These are phyloP conservation scores for Enoplosus armatus DNA, from an alignment of 2,797 vertebrate genomes.

Conservation along the genomic window DNA sequence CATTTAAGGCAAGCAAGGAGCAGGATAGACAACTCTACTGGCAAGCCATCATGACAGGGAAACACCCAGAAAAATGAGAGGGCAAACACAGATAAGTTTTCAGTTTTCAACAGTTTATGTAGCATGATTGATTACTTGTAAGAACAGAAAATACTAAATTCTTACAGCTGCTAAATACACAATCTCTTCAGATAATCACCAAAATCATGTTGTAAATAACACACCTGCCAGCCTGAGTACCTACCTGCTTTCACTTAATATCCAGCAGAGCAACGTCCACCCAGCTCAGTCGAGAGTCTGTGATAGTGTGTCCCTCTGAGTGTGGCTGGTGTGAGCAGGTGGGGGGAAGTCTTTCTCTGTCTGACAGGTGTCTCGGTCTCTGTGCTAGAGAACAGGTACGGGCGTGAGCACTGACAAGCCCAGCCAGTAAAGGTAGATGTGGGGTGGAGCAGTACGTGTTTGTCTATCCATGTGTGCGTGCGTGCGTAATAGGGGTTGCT, in stretches of 20 bases:
- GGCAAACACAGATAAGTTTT: constrained; percentile 62
- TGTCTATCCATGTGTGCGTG: constrained; percentile 25
- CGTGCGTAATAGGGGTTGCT: constrained; percentile 56
- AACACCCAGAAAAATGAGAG: constrained; percentile 54
- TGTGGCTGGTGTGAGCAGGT: constrained; percentile 34
- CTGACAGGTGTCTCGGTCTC: constrained; percentile 80
- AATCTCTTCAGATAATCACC: neutral
- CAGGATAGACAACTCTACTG: constrained; percentile 28
- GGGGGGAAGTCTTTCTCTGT: constrained; percentile 55
- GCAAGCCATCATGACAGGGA: constrained; percentile 37
- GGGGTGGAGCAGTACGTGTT: constrained; percentile 72
- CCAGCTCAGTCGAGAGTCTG: constrained; percentile 23
- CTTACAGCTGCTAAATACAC: neutral
- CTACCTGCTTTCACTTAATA: constrained; percentile 60
- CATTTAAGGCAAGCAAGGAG: constrained; percentile 34
- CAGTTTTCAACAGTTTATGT: constrained; percentile 16
- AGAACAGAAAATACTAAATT: too few species aligned
- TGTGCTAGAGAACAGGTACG: constrained; percentile 75
- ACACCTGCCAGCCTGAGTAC: constrained; percentile 21
- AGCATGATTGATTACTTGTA: constrained; percentile 28
- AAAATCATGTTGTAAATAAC: constrained; percentile 2
- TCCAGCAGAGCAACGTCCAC: constrained; percentile 46
- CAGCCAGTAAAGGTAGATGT: constrained; percentile 77
- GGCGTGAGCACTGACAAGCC: constrained; percentile 83
- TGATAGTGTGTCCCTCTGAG: constrained; percentile 23